These are phyloP conservation scores for Nothocercus nigrocapillus DNA, from an alignment of 2,113 vertebrate species.

Conservation along the genomic window DNA sequence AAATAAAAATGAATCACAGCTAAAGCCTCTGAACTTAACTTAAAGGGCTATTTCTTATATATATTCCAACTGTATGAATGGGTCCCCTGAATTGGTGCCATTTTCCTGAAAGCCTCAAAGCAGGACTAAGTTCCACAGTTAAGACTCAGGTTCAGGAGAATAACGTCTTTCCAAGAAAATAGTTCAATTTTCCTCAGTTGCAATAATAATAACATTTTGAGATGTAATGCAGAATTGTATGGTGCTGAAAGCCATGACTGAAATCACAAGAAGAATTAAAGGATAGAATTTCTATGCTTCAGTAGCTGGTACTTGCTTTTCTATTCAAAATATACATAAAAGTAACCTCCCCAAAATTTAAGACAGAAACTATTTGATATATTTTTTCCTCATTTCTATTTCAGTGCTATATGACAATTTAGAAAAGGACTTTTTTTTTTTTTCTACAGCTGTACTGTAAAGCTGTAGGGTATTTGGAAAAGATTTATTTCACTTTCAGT, in stretches of 20 bases:
- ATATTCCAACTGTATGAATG: neutral
- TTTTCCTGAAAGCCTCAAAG: neutral
- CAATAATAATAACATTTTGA: neutral
- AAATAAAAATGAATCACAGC: neutral
- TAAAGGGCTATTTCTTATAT: neutral
- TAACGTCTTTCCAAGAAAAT: neutral
- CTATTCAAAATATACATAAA: neutral
- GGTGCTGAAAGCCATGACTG: neutral
- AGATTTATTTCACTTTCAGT: neutral
- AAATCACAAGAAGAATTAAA: constrained; percentile 13
- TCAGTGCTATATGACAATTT: neutral
- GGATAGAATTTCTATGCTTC: neutral
- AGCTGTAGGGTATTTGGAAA: neutral
- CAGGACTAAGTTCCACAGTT: neutral
- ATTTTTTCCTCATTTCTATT: neutral
- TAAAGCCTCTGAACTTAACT: neutral
- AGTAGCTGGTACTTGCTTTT: neutral
- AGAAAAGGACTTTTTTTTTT: neutral
- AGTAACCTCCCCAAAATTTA: neutral
- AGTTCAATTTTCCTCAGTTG: neutral
- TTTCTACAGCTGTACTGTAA: neutral
- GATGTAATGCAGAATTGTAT: neutral
- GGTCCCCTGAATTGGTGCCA: neutral
- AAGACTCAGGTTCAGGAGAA: neutral
- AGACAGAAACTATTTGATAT: neutral